phyloP scores from a whole-genome alignment of 2,113 vertebrate genomes.

The Periophthalmus modestus region DNA sequence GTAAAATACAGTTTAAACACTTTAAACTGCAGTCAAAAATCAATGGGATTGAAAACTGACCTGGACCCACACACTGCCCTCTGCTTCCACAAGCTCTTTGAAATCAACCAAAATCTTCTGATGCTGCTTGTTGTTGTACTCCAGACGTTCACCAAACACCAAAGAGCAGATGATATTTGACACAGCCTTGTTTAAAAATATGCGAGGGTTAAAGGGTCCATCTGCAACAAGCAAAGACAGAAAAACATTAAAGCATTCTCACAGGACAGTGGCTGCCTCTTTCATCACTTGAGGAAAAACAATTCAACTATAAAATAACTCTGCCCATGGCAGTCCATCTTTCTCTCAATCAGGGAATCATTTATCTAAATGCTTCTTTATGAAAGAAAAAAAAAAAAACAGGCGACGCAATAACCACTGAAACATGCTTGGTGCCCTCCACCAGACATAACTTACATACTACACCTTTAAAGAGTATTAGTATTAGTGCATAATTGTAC shows the following conservation, averaged over 20 bases:
- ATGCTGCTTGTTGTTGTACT: slow-evolving; percentile 53
- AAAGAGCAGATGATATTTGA: slow-evolving; percentile 65
- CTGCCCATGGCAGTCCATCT: too few relatives aligned
- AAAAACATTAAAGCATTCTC: neutral
- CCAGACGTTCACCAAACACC: slow-evolving; percentile 57
- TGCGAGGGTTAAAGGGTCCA: slow-evolving; percentile 76
- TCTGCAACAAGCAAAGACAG: slow-evolving; percentile 62
- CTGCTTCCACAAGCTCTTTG: neutral
- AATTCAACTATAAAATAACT: too few relatives aligned
- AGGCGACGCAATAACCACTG: too few relatives aligned
- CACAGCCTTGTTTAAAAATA: slow-evolving; percentile 79
- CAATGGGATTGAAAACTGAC: slow-evolving; percentile 23
- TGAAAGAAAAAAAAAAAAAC: too few relatives aligned
- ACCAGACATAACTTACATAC: too few relatives aligned
- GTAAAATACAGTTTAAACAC: too few relatives aligned
- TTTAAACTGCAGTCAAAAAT: neutral
- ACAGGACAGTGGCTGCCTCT: too few relatives aligned
- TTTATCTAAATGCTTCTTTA: too few relatives aligned
- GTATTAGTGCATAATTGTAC: too few relatives aligned
- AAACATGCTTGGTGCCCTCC: too few relatives aligned
- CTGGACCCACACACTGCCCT: slow-evolving; percentile 25
- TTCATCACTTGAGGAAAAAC: too few relatives aligned
- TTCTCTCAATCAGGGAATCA: too few relatives aligned
- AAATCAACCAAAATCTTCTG: slow-evolving; percentile 22
- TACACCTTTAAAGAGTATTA: neutral